phyloP scores from a whole-genome alignment of 2,797 vertebrate genomes.

The Tauraco hartlaubi region DNA sequence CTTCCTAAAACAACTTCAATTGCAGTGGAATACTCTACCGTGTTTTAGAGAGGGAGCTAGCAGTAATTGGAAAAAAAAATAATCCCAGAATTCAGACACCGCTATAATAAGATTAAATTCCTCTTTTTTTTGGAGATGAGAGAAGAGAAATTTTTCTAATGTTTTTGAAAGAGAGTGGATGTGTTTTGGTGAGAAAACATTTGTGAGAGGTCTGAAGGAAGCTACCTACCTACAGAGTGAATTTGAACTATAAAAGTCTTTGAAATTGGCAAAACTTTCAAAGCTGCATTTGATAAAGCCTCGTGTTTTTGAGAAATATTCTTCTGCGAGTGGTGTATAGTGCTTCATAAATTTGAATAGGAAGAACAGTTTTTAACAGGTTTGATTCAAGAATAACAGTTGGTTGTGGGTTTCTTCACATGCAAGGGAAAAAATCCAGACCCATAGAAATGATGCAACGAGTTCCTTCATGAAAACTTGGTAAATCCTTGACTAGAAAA shows the following conservation, averaged over 20 bases:
- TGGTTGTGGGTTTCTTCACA: not conserved
- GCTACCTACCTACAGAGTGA: not conserved
- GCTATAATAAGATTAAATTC: not conserved
- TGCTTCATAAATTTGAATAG: not conserved
- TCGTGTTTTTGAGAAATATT: not conserved
- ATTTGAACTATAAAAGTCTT: not conserved
- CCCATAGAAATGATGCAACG: not conserved
- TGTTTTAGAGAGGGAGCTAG: not conserved
- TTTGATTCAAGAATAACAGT: not conserved
- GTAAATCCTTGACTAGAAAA: not conserved
- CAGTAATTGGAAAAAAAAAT: not conserved
- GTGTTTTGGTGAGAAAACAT: not conserved
- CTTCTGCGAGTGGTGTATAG: not conserved
- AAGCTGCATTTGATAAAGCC: not conserved
- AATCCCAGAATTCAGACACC: not conserved
- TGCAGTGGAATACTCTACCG: not conserved
- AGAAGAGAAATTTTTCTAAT: not conserved
- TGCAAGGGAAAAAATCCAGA: not conserved
- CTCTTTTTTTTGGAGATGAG: not conserved
- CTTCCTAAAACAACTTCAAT: not conserved
- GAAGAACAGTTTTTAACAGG: not conserved
- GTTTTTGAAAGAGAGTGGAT: not conserved
- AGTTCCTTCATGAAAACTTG: not conserved
- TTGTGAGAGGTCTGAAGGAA: not conserved
- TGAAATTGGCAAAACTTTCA: not conserved